These are phyloP conservation scores for Thera obeliscata DNA, from an alignment of 2,888 invertebrate species.

Conservation along the genomic window DNA sequence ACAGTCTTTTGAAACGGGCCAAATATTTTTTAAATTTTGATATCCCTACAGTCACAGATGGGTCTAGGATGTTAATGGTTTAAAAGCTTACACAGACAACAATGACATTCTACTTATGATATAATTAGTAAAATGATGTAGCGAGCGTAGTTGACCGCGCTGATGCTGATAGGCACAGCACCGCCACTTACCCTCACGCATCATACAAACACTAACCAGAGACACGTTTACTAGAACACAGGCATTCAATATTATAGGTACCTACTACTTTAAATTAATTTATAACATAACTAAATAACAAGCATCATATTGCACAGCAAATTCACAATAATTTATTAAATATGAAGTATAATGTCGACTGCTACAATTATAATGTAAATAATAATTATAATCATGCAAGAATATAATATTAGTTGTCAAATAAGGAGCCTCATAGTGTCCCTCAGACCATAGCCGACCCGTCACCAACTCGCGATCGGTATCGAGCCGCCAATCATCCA, in stretches of 20 bases:
- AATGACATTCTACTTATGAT: slow-evolving; percentile 58
- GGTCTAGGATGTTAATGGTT: slow-evolving; percentile 66
- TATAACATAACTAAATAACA: slow-evolving; percentile 80
- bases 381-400: slow-evolving; percentile 40
- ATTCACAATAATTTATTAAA: slow-evolving; percentile 77
- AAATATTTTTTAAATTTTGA: slow-evolving; percentile 83
- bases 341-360: slow-evolving; percentile 69
- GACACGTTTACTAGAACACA: slow-evolving; percentile 56
- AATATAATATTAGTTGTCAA: slow-evolving; percentile 33
- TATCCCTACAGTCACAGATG: slow-evolving; percentile 77
- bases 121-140: slow-evolving; percentile 48
- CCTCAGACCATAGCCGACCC: slow-evolving; percentile 15
- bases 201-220: slow-evolving; percentile 45
- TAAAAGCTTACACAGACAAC: slow-evolving; percentile 66
- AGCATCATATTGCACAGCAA: slow-evolving; percentile 82
- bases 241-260: slow-evolving; percentile 53
- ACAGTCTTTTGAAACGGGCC: slow-evolving; percentile 89
- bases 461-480: background rate
- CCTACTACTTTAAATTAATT: slow-evolving; percentile 33
- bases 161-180: slow-evolving; percentile 17
- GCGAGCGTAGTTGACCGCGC: slow-evolving; percentile 17
- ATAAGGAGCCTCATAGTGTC: slow-evolving; percentile 34
- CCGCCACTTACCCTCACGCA: slow-evolving; percentile 32
- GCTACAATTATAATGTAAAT: slow-evolving; percentile 36
- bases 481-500: background rate